Evolutionary conservation across 2,797 vertebrate species (phyloP).

Genomic region (Pseudochromis fuscus): DNA sequence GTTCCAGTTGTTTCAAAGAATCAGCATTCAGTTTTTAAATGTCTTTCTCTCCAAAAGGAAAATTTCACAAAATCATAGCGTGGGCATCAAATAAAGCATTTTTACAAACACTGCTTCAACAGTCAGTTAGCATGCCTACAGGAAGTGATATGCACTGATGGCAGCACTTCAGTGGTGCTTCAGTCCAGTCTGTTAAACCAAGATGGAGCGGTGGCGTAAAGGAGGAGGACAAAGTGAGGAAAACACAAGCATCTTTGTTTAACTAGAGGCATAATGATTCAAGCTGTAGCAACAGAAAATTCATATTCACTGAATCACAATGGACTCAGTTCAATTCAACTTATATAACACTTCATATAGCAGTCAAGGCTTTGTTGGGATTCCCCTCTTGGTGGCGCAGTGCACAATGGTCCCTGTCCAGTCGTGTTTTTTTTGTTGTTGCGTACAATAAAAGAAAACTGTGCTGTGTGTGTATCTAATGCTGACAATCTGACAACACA

Average conservation of each 20-base stretch:
- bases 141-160: slow-evolving; percentile 30
- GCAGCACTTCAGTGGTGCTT: slow-evolving; percentile 2
- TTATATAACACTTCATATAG: not conserved
- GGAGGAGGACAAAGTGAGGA: slow-evolving; percentile 7
- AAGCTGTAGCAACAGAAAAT: slow-evolving; percentile 21
- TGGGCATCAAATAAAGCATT: slow-evolving; percentile 26
- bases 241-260: not conserved
- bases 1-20: too few species aligned
- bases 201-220: slow-evolving; percentile 20
- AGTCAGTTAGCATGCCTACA: slow-evolving; percentile 33
- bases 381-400: slow-evolving; percentile 45
- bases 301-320: slow-evolving; percentile 25
- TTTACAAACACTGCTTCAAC: slow-evolving; percentile 20
- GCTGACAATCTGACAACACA: slow-evolving; percentile 17
- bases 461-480: slow-evolving; percentile 13
- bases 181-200: slow-evolving; percentile 27
- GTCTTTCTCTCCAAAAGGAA: too few species aligned
- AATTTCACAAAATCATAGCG: slow-evolving; percentile 33
- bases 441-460: slow-evolving; percentile 18
- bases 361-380: slow-evolving; percentile 1
- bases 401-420: not conserved
- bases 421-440: slow-evolving; percentile 2
- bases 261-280: slow-evolving; percentile 24
- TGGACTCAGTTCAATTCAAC: not conserved
- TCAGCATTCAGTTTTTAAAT: too few species aligned